Percentiles rank a stretch among this genome's conserved stretches.
Conservation (phyloP, 2,888 invertebrate genomes). For the Harpalus rubripes region DNA sequence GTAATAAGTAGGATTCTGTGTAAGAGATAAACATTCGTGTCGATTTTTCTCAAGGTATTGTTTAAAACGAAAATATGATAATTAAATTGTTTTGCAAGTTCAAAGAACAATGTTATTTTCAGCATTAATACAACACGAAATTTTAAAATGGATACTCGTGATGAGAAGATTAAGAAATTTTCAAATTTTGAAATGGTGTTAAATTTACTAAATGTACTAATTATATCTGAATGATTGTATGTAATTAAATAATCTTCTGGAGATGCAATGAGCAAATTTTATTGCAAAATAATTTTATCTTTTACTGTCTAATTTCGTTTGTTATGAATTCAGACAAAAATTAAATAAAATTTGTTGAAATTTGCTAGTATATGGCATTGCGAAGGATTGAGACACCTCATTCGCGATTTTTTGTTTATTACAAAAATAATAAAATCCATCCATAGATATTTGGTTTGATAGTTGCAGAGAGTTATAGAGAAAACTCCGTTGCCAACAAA, state of each 20-base stretch:
- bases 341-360: too few relatives aligned
- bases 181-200: neutral
- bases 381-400: too few relatives aligned
- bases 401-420: too few relatives aligned
- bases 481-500: too few relatives aligned
- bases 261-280: neutral
- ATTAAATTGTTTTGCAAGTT: constrained; percentile 47
- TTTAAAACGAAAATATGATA: constrained; percentile 27
- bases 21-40: constrained; percentile 38
- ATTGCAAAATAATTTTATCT: neutral
- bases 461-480: too few relatives aligned
- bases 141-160: neutral
- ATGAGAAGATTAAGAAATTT: neutral
- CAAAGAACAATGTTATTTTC: constrained; percentile 49
- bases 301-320: neutral
- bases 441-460: too few relatives aligned
- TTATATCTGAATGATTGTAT: neutral
- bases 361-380: too few relatives aligned
- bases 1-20: constrained; percentile 20
- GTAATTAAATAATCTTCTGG: neutral
- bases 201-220: neutral
- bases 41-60: constrained; percentile 28
- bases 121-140: neutral
- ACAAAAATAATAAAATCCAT: too few relatives aligned
- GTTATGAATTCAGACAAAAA: too few relatives aligned